Percentiles rank a stretch among this genome's conserved stretches.
Evolutionary conservation across 2,888 invertebrate genomes (phyloP).

Genomic region (Anthophora plumipes): DNA sequence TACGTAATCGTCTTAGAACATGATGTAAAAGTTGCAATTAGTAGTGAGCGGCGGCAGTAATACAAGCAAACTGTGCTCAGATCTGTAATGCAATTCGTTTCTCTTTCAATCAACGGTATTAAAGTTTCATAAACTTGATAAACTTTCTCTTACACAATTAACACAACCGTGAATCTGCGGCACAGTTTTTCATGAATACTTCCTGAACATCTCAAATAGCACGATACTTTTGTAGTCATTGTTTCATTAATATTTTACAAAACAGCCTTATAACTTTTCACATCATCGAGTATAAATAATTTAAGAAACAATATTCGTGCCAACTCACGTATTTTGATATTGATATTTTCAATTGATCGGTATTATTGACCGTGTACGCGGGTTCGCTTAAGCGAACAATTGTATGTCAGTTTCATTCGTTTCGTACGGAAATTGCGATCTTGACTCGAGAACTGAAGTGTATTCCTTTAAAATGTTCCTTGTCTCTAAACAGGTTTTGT

Average conservation of each 20-base stretch:
- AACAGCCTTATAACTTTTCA: too few species aligned
- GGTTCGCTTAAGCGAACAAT: too few species aligned
- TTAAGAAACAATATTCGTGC: too few species aligned
- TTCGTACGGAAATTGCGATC: not conserved
- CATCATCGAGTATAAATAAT: too few species aligned
- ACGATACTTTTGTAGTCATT: not conserved
- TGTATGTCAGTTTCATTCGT: not conserved
- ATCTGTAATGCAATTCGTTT: not conserved
- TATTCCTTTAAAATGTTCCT: not conserved
- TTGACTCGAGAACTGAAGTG: not conserved
- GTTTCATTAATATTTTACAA: not conserved
- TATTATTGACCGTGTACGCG: too few species aligned
- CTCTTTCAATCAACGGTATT: slow-evolving; percentile 12
- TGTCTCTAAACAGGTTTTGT: not conserved
- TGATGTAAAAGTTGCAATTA: slow-evolving; percentile 49
- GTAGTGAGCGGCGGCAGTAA: slow-evolving; percentile 13
- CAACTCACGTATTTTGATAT: too few species aligned
- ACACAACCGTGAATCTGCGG: not conserved
- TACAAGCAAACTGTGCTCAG: not conserved
- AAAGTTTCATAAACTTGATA: slow-evolving; percentile 6
- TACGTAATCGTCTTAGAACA: slow-evolving; percentile 44
- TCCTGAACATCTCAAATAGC: not conserved
- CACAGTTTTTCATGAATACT: not conserved
- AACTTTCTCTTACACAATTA: not conserved
- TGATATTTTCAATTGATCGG: too few species aligned